phyloP scores from a whole-genome alignment of 2,888 invertebrate species.

The Lymantria monacha region DNA sequence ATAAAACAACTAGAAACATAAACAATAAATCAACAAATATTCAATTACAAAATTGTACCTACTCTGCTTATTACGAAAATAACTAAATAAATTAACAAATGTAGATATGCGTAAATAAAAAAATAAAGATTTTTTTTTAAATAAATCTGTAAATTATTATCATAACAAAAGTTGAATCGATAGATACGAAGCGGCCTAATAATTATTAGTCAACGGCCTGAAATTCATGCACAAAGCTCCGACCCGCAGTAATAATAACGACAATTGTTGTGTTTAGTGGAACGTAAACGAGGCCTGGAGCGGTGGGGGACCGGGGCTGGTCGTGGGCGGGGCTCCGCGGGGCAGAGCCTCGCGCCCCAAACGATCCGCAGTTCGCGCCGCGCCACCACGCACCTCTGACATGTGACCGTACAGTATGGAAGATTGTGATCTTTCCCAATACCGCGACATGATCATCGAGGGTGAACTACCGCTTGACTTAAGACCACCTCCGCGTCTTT shows the following conservation, averaged over 20 bases:
- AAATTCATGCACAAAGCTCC: slow-evolving; percentile 82
- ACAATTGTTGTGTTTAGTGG: slow-evolving; percentile 82
- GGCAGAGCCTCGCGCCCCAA: slow-evolving; percentile 52
- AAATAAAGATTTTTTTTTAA: slow-evolving; percentile 4
- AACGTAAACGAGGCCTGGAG: slow-evolving; percentile 71
- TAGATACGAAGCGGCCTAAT: slow-evolving; percentile 70
- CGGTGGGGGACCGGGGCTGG: slow-evolving; percentile 31
- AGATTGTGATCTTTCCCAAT: slow-evolving; percentile 74
- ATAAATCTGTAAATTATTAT: slow-evolving; percentile 57
- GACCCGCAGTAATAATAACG: slow-evolving; percentile 82
- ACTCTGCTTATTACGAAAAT: too few species aligned
- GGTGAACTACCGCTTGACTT: slow-evolving; percentile 73
- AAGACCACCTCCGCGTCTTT: slow-evolving; percentile 70
- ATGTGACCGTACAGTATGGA: slow-evolving; percentile 76
- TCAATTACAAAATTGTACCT: too few species aligned
- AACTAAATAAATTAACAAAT: too few species aligned
- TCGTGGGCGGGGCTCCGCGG: slow-evolving; percentile 48
- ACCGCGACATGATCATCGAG: slow-evolving; percentile 77
- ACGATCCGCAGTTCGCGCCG: slow-evolving; percentile 71
- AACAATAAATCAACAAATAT: too few species aligned
- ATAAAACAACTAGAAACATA: too few species aligned
- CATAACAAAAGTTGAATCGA: slow-evolving; percentile 65
- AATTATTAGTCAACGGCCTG: slow-evolving; percentile 80
- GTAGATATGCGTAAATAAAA: too few species aligned
- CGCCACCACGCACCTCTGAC: slow-evolving; percentile 70